Percentiles rank a stretch among this genome's conserved stretches.
phyloP scores from a whole-genome alignment of 2,113 vertebrate species.

The Lophius piscatorius region DNA sequence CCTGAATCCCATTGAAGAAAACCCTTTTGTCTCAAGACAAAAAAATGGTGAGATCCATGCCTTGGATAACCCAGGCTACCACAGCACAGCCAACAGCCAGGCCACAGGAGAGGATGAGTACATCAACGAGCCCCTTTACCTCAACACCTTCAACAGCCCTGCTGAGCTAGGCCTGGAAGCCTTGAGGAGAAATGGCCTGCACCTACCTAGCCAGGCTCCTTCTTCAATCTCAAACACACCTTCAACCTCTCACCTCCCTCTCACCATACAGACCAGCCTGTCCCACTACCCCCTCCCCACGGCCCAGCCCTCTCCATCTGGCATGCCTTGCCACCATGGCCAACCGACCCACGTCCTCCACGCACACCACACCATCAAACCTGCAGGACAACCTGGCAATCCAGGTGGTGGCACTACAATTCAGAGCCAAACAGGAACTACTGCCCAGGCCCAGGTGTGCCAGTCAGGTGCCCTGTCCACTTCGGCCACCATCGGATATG shows the following conservation, averaged over 20 bases:
- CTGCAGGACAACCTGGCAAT: conserved; percentile 55
- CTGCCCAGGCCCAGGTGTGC: conserved; percentile 56
- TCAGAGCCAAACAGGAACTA: conserved; percentile 61
- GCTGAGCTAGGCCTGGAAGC: conserved; percentile 83
- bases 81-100: conserved; percentile 85
- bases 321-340: conserved; percentile 65
- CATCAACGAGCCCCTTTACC: conserved; percentile 92
- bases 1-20: conserved; percentile 94
- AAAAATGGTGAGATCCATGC: conserved; percentile 93
- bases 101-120: conserved; percentile 91
- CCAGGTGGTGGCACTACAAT: conserved; percentile 35
- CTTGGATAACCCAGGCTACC: conserved; percentile 94
- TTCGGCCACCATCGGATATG: conserved; percentile 58
- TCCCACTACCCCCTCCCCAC: conserved; percentile 72
- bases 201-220: conserved; percentile 63
- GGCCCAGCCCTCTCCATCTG: conserved; percentile 66
- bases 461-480: conserved; percentile 55
- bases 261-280: conserved; percentile 74
- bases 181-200: conserved; percentile 86
- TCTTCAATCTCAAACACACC: conserved; percentile 59
- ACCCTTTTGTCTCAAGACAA: conserved; percentile 91
- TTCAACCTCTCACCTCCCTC: conserved; percentile 66
- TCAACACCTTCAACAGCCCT: conserved; percentile 91
- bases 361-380: conserved; percentile 58
- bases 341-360: conserved; percentile 68